Evolutionary conservation across 2,113 vertebrate genomes (phyloP), one percentile per base, ranked within the genome.

Genomic region (Triplophysa dalaica): DNA sequence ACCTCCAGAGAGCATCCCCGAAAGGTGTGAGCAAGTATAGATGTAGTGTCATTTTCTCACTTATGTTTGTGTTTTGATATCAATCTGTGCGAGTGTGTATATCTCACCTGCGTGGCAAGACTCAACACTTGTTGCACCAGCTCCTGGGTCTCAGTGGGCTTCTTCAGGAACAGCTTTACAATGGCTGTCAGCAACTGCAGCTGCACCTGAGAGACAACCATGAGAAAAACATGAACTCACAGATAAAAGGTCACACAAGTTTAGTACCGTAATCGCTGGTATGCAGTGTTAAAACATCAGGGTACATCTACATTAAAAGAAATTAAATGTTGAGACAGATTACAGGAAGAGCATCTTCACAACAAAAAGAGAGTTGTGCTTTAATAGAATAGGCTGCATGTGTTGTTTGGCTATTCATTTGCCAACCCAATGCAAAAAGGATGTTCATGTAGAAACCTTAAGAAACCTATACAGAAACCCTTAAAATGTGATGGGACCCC

Each of bases 91-190:
- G 43, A 58, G 17, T 66, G 50, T 61, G 38, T 45, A n/a, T 21
- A 17, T 78, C 92, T 75, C 89, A 98, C 98, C 96, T 99, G 98
- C 0, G 98, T 99, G 77, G 98, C 98, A 85, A 99, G 86, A 85
- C 98, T 99, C 38, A 99, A 92, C 78, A 98, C 97, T 87, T 99
- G 98, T 90, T 99, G 98, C 66, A 99, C 98, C 52, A 99, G 82
- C 89, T 98, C 98, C 91, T 99, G 98, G 0, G 98, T 99, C 91
- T 98, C 97, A 0, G 97, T 99, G 1, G 98, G 97, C 85, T 99
- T 99, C 90, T 99, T 99, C 84, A 99, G 92, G 83, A 99, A 99
- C 73, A 99, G 93, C 86, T 99, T 99, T 83, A 99, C 98, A 0
- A 99, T 99, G 52, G 97, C 97, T 0, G 98, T 99, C 85, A 99